Evolutionary conservation across 2,113 vertebrate genomes (phyloP).

Genomic region (Theropithecus gelada): DNA sequence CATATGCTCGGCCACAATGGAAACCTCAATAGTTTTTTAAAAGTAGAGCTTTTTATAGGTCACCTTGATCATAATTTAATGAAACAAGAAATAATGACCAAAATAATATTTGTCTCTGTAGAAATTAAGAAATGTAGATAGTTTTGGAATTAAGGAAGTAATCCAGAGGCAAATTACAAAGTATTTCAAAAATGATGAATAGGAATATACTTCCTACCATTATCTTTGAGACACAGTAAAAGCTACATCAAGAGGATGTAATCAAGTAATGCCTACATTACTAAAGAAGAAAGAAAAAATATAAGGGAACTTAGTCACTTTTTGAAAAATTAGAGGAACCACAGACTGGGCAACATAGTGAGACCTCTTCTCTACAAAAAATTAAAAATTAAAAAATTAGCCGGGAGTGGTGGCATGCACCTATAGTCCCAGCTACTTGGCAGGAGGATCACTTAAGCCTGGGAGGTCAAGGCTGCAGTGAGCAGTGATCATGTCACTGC

Average conservation of each 20-base stretch:
- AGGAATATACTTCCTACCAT: background rate
- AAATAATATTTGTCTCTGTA: background rate
- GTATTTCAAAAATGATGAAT: background rate
- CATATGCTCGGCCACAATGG: background rate
- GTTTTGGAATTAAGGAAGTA: background rate
- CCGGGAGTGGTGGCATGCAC: too few relatives aligned
- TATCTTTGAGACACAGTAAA: background rate
- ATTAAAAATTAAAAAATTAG: too few relatives aligned
- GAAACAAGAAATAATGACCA: background rate
- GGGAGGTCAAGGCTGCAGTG: too few relatives aligned
- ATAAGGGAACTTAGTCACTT: background rate
- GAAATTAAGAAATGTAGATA: background rate
- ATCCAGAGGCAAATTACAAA: background rate
- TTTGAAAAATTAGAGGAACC: background rate
- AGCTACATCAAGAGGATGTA: background rate
- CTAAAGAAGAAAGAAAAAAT: background rate
- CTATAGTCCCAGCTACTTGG: too few relatives aligned
- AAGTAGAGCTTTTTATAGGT: background rate
- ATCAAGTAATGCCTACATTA: background rate
- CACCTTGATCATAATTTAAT: slow-evolving; percentile 1
- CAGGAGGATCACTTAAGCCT: too few relatives aligned
- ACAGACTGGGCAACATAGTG: background rate
- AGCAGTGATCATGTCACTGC: too few relatives aligned
- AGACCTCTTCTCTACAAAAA: too few relatives aligned
- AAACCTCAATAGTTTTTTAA: background rate